These are phyloP conservation scores for Cryptophagus acutangulus DNA, from an alignment of 2,888 invertebrate species.

Conservation along the genomic window DNA sequence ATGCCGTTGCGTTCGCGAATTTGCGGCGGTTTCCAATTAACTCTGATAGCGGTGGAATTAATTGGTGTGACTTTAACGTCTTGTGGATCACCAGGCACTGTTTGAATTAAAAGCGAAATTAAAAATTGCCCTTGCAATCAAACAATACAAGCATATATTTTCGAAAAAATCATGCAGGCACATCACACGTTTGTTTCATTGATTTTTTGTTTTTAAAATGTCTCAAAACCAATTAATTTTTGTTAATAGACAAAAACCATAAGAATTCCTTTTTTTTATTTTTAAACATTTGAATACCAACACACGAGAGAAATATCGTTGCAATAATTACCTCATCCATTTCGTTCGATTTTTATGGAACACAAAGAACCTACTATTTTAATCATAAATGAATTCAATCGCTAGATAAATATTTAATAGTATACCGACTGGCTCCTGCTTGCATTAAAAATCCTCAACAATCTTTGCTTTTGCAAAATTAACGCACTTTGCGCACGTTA, in stretches of 20 bases:
- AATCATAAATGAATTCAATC: neutral
- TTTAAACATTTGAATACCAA: constrained; percentile 68
- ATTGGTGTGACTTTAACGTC: constrained; percentile 83
- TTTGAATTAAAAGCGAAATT: no score
- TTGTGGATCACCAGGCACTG: constrained; percentile 97
- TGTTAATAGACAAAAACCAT: constrained; percentile 17
- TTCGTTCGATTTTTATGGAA: neutral
- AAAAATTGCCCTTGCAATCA: no score
- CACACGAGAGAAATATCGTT: constrained; percentile 50
- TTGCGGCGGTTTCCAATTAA: constrained; percentile 90
- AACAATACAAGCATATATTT: constrained; percentile 6
- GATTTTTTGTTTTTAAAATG: constrained; percentile 26
- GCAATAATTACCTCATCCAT: constrained; percentile 47
- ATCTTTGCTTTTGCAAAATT: neutral
- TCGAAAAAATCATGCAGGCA: constrained; percentile 42
- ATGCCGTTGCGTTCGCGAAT: constrained; percentile 91
- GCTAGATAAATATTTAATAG: neutral
- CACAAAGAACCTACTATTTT: neutral
- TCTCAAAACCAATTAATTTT: constrained; percentile 33
- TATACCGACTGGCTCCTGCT: constrained; percentile 1
- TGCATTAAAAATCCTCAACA: neutral
- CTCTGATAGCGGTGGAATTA: constrained; percentile 94
- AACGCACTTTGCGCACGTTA: neutral
- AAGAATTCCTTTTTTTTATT: constrained; percentile 3
- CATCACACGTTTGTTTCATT: constrained; percentile 40